Base-by-base conservation (phyloP, 1,140 invertebrate species). In the Galendromus occidentalis region DNA sequence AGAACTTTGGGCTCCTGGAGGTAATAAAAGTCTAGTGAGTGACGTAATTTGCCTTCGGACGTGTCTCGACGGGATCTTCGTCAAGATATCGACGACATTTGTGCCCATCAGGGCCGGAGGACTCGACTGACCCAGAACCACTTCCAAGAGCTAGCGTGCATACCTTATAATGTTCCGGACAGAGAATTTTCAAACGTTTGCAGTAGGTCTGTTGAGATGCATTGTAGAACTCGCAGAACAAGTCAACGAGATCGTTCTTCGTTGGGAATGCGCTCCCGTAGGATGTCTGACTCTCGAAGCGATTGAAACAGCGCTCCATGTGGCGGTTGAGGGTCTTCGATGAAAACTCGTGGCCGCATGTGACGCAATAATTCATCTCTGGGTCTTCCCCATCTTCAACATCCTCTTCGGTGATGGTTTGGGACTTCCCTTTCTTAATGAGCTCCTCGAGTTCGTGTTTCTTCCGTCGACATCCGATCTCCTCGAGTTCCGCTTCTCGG, bases 211-310 rank as follows among this genome's bases (percentile, higher is more conserved):
- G 81, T 72, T 87, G 91, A 1, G 81, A 78, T 4, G 86, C 81
- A 78, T 96, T 97, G 74, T 87, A 98, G 75, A 87, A 91, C 73
- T 98, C 94, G 75, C 95, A 99, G 75, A 98, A 98, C 85, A 98
- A 94, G 72, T 89, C 87, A 76, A 88, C 84, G 17, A 88, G 88
- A 76, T 96, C 92, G 69, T 96, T 93, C 51, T 87, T 81, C 0
- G 92, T 95, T 73, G 93, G 89, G 71, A 88, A 93, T 51, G 89
- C 84, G 17, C 89, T 94, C 17, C 91, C 92, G 76, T 95, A 98
- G 0, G 92, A 94, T 2, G 91, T 89, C 77, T 96, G 91, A 59
- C 89, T 91, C 74, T 99, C 95, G 75, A 93, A 91, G 82, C 95
- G 95, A 69, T 92, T 88, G 73, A 91, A 94, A 75, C 90, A 93